phyloP scores from a whole-genome alignment of 2,113 vertebrate genomes.

The Spilogale gracilis region DNA sequence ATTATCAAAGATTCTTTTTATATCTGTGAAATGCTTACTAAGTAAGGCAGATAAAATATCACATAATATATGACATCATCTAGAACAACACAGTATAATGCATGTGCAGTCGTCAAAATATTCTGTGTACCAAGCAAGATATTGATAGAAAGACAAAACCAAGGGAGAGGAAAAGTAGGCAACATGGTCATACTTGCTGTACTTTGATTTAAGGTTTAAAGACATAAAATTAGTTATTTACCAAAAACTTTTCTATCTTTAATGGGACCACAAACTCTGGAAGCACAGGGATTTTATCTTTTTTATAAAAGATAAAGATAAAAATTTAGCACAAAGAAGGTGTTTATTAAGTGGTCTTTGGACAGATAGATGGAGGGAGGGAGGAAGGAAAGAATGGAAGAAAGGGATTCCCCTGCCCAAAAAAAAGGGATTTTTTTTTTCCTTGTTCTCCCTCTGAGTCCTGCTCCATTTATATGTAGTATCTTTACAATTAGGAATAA shows the following conservation, averaged over 20 bases:
- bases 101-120: not conserved
- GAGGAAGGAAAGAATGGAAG: not conserved
- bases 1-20: constrained; percentile 17
- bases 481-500: not conserved
- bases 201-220: constrained; percentile 15
- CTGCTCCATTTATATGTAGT: not conserved
- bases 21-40: constrained; percentile 32
- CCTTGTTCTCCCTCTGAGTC: not conserved
- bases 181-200: not conserved
- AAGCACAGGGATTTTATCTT: not conserved
- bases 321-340: not conserved
- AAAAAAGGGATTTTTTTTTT: no score
- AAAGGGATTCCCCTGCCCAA: not conserved
- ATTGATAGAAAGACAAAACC: not conserved
- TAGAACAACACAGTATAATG: not conserved
- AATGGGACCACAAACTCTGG: not conserved
- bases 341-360: not conserved
- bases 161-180: not conserved
- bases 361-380: not conserved
- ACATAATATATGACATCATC: not conserved
- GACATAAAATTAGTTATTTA: not conserved
- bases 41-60: not conserved
- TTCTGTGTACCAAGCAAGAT: not conserved
- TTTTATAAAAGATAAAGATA: not conserved
- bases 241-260: not conserved